Evolutionary conservation across 1,140 invertebrate species (phyloP), one percentile per base, ranked within the genome.

Genomic region (Doryteuthis pealeii): DNA sequence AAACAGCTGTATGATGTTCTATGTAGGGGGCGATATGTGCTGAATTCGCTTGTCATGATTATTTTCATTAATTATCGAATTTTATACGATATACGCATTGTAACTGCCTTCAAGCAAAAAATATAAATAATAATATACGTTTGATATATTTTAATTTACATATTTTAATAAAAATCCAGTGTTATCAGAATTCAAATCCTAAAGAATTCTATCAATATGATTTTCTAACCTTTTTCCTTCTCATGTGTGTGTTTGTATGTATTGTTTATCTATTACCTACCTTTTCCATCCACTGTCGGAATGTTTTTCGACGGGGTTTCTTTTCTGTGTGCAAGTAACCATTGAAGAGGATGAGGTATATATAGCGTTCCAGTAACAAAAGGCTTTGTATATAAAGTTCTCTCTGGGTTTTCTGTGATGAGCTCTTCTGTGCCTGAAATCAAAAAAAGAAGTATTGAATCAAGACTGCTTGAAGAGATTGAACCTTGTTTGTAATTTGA

Each of bases 281-380:
- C 81, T 85, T 79, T 78, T 78, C 80, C 85, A 87, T 85, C 86
- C 86, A 87, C 30, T 76, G 71, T 40, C 79, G 78, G 74, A 87
- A 87, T 2, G 84, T 70, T 45, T 80, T 76, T 82, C 85, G 86
- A 35, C 80, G 70, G 18, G 72, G 76, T 14, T 74, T 71, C 68
- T 83, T 80, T 75, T 86, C 84, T 72, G 75, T 74, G 70, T 85
- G 82, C 15, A 87, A 79, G 72, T 87, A 87, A 31, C 81, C 76
- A 74, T 87, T 87, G 77, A 85, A 87, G 40, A 87, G 75, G 31
- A 87, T 87, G 43, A 87, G 80, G 69, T 85, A 86, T 10, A 87
- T 79, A 74, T 87, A 87, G 2, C 85, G 74, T 75, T 87, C 85
- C 72, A 87, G 70, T 71, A 80, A 81, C 30, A 86, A 83, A 22